phyloP scores from a whole-genome alignment of 2,888 invertebrate species.

The Ophion obscuratus region DNA sequence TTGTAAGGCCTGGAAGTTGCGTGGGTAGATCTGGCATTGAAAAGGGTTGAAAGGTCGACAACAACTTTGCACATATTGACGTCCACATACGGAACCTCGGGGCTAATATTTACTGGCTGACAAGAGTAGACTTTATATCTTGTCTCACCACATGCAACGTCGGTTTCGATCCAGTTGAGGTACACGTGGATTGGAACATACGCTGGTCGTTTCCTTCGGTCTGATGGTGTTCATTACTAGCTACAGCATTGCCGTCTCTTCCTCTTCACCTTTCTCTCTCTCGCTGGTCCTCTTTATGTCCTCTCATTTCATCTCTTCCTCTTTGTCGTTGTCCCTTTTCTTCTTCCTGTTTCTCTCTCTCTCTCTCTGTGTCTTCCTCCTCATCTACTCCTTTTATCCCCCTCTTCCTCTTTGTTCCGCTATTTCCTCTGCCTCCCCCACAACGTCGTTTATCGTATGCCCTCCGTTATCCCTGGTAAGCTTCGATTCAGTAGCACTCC shows the following conservation, averaged over 20 bases:
- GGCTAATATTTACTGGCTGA: no score
- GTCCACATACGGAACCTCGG: no score
- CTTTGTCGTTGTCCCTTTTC: not conserved
- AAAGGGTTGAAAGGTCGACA: no score
- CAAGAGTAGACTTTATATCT: no score
- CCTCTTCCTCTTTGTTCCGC: not conserved
- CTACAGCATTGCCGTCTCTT: constrained; percentile 7
- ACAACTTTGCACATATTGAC: no score
- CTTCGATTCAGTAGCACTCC: constrained; percentile 25
- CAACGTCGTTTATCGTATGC: not conserved
- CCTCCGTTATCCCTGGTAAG: not conserved
- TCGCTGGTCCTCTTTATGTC: not conserved
- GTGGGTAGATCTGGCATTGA: no score
- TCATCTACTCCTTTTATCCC: not conserved
- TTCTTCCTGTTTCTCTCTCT: not conserved
- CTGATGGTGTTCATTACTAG: constrained; percentile 25
- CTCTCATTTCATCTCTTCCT: not conserved
- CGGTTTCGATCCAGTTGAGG: no score
- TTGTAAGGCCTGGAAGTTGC: no score
- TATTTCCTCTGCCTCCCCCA: not conserved
- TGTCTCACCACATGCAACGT: no score
- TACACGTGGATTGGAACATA: constrained; percentile 8
- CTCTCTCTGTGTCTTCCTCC: not conserved
- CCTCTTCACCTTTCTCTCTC: not conserved
- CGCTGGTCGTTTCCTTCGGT: constrained; percentile 32